Evolutionary conservation across 2,888 invertebrate genomes (phyloP).

Genomic region (Napeogenes sylphis): DNA sequence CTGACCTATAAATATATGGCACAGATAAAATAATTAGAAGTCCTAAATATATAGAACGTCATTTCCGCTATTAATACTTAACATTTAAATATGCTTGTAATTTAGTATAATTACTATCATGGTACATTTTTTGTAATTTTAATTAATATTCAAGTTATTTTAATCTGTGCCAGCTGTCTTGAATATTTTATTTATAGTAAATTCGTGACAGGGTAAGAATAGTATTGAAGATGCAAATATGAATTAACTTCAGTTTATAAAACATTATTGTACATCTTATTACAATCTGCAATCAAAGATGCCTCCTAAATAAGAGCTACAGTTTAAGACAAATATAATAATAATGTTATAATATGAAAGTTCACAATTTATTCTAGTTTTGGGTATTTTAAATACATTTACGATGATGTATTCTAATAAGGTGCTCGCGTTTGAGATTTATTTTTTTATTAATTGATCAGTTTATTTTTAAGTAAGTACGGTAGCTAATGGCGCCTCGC

Average conservation of each 20-base stretch:
- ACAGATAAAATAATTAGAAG: slow-evolving; percentile 5
- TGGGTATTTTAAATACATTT: background rate
- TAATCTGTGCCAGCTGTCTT: slow-evolving; percentile 2
- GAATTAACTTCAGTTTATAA: background rate
- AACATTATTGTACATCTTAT: background rate
- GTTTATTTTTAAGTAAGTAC: background rate
- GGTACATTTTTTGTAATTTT: background rate
- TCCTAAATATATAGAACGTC: too few relatives aligned
- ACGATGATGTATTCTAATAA: background rate
- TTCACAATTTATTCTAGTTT: slow-evolving; percentile 6
- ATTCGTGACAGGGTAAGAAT: slow-evolving; percentile 5
- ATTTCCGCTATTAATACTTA: background rate
- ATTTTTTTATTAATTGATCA: slow-evolving; percentile 3
- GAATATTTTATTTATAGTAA: background rate
- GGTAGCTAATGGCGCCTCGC: background rate
- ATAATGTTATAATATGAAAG: slow-evolving; percentile 3
- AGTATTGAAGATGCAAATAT: background rate
- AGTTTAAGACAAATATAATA: background rate
- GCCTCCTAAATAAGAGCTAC: background rate
- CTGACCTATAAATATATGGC: slow-evolving; percentile 3
- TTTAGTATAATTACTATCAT: background rate
- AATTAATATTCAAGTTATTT: too few relatives aligned
- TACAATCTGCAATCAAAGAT: background rate
- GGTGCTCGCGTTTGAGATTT: slow-evolving; percentile 6
- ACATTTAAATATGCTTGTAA: background rate